These are phyloP conservation scores for Lysiphlebus fabarum DNA, from an alignment of 1,140 invertebrate species.

Conservation along the genomic window DNA sequence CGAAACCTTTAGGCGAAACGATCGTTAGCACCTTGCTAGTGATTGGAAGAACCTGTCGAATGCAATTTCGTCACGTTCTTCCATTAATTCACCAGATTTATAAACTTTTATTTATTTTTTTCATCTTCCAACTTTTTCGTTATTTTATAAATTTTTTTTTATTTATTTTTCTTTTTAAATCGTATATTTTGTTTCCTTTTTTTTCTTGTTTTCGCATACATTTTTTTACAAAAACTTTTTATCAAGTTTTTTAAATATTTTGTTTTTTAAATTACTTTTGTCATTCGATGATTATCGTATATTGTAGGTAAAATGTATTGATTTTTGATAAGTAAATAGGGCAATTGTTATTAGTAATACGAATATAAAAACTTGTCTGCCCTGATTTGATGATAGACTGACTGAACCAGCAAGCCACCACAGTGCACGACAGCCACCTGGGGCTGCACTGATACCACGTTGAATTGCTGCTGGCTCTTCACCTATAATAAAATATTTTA, in stretches of 20 bases:
- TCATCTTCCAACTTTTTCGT: background rate
- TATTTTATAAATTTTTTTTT: background rate
- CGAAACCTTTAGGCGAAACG: constrained; percentile 1
- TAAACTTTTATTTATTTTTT: background rate
- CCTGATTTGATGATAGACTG: constrained; percentile 47
- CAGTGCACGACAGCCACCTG: constrained; percentile 48
- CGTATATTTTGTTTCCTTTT: constrained; percentile 4
- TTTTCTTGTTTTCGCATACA: background rate
- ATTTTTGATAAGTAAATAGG: constrained; percentile 42
- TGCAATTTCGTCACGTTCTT: constrained; percentile 8
- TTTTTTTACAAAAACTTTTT: background rate
- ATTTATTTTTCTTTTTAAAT: background rate
- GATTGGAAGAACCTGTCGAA: background rate
- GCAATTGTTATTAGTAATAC: constrained; percentile 44
- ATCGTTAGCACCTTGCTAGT: background rate
- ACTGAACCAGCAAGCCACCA: constrained; percentile 52
- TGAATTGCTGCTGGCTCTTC: constrained; percentile 54
- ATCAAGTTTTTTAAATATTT: background rate
- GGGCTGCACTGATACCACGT: constrained; percentile 50
- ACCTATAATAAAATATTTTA: constrained; percentile 33
- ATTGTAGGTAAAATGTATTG: constrained; percentile 38
- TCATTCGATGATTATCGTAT: constrained; percentile 44
- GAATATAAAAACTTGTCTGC: constrained; percentile 44
- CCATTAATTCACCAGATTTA: constrained; percentile 2
- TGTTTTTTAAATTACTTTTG: no score